Evolutionary conservation across 2,113 vertebrate genomes (phyloP).

Genomic region (Odontesthes bonariensis): DNA sequence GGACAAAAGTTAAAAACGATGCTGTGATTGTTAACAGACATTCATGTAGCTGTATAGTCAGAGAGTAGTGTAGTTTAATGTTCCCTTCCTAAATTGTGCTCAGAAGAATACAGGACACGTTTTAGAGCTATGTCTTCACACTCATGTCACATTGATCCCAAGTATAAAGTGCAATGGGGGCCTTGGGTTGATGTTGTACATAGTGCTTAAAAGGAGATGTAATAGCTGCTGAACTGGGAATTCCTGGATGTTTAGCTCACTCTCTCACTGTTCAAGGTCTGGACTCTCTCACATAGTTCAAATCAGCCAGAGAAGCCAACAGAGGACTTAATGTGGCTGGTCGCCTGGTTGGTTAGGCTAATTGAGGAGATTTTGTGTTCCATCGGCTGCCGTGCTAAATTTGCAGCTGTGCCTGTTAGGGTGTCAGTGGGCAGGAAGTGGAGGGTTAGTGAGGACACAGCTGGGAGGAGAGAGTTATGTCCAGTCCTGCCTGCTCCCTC

Average conservation of each 20-base stretch:
- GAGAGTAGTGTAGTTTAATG: slow-evolving; percentile 52
- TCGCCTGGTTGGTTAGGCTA: slow-evolving; percentile 23
- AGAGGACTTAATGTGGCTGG: slow-evolving; percentile 9
- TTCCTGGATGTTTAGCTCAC: slow-evolving; percentile 68
- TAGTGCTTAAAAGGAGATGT: slow-evolving; percentile 64
- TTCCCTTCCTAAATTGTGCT: slow-evolving; percentile 10
- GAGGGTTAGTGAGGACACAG: slow-evolving; percentile 69
- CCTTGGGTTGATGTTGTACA: slow-evolving; percentile 23
- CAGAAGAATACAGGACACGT: not conserved
- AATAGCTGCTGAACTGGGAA: slow-evolving; percentile 34
- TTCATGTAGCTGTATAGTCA: slow-evolving; percentile 51
- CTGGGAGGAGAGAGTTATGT: slow-evolving; percentile 54
- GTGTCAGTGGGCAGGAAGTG: slow-evolving; percentile 70
- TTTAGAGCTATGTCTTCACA: slow-evolving; percentile 3
- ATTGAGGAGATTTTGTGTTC: slow-evolving; percentile 58
- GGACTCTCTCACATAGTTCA: slow-evolving; percentile 38
- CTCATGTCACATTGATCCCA: slow-evolving; percentile 5
- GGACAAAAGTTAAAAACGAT: slow-evolving; percentile 24
- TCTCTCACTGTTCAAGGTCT: slow-evolving; percentile 55
- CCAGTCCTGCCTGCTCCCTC: slow-evolving; percentile 14
- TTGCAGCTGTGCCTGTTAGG: slow-evolving; percentile 61
- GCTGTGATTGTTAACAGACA: slow-evolving; percentile 18
- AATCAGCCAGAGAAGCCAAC: slow-evolving; percentile 17
- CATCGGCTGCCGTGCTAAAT: slow-evolving; percentile 27
- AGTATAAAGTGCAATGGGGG: slow-evolving; percentile 19